A percentile compares a stretch with the other conserved stretches of the same genome.
These are phyloP conservation scores for Holacanthus passer DNA, from an alignment of 2,113 vertebrate species.

Conservation along the genomic window DNA sequence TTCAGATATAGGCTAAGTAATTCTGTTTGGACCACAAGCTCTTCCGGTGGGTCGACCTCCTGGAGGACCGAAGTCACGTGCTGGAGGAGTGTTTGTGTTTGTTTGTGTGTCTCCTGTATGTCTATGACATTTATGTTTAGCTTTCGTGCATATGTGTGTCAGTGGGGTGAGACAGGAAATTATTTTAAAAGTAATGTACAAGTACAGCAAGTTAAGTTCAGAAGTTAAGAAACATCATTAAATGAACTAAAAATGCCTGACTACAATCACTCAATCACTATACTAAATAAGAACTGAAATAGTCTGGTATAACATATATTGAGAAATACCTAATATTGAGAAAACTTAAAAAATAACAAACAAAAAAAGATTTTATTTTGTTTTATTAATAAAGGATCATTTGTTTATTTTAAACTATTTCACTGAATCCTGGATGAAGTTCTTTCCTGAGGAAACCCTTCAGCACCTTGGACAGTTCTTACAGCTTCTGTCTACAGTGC, in stretches of 20 bases:
- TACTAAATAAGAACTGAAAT: no score
- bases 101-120: not conserved
- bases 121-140: not conserved
- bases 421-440: not conserved
- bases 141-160: not conserved
- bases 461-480: constrained; percentile 64
- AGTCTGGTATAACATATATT: no score
- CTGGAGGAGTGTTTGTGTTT: constrained; percentile 4
- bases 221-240: not conserved
- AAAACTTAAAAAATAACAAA: no score
- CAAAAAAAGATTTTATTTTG: no score
- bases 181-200: not conserved
- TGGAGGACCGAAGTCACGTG: constrained; percentile 23
- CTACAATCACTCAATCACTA: no score
- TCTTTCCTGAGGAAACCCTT: constrained; percentile 11
- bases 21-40: constrained; percentile 52
- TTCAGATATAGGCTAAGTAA: constrained; percentile 51
- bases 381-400: not conserved
- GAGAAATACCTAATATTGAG: not conserved
- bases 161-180: not conserved
- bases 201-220: not conserved
- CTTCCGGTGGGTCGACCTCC: constrained; percentile 21
- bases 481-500: not conserved
- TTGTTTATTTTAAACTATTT: not conserved
- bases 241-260: no score